Evolutionary conservation across 2,888 invertebrate genomes (phyloP), one percentile per base, ranked within the genome.

Genomic region (Diarsia dahlii): DNA sequence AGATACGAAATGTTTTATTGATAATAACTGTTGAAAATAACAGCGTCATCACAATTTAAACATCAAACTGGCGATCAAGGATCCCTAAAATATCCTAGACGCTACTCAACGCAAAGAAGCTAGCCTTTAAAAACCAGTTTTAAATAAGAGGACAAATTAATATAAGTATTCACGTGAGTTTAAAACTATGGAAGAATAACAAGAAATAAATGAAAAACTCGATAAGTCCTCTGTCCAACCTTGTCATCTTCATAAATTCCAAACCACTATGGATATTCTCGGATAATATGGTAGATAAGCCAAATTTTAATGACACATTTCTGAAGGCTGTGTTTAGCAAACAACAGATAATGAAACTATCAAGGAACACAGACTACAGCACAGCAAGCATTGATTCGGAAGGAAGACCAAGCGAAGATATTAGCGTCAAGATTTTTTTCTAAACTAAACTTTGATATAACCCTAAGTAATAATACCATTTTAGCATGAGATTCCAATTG

Each of bases 1-100:
- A 66, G 52, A 54, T 60, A 54, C 12, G 66, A 78, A 20, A 77
- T 28, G 46, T 58, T 23, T 68, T 15, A 18, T 60, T 52, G n/a
- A 68, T 58, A 39, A 28, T 4, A 34, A 56, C 13, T 45, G 15
- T 69, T 65, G 20, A 34, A 39, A 23, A 50, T 34, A 52, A 65
- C 15, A 54, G 12, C 39, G 28, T 20, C 23, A 63, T 12, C 13
- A 63, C 8, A 18, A 34, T 48, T 52, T 28, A 48, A 74, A 63
- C 65, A 54, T 28, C 0, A 69, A 68, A 46, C 45, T 12, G 1
- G 77, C 45, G 23, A 65, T 34, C 34, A 60, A 52, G 18, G 64
- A 50, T 39, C 46, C 0, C 12, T 50, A 56, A 62, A 58, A n/a
- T 45, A 45, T 58, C n/a, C n/a, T 9, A 5, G 4, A 52, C 50